These are phyloP conservation scores for Synchiropus splendidus DNA, from an alignment of 2,113 vertebrate genomes.

Conservation along the genomic window DNA sequence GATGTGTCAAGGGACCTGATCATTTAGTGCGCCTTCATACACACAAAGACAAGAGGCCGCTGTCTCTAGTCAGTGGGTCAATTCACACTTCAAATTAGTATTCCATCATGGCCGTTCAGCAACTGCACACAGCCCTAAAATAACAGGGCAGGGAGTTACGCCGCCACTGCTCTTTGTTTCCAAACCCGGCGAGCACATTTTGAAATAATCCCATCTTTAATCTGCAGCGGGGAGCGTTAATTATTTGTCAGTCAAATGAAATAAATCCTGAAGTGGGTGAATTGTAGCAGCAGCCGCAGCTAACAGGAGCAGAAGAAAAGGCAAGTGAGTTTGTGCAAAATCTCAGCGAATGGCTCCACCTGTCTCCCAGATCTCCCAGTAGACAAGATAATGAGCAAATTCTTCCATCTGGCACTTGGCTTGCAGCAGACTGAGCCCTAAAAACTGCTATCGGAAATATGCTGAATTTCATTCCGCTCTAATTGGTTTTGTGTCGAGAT, in stretches of 20 bases:
- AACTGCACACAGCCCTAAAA: no score
- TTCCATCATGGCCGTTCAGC: no score
- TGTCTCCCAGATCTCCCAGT: constrained; percentile 30
- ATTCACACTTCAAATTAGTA: no score
- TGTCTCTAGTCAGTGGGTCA: no score
- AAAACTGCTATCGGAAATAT: constrained; percentile 24
- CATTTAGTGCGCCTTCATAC: no score
- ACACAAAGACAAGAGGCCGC: no score
- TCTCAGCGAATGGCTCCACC: constrained; percentile 35
- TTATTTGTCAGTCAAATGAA: background rate
- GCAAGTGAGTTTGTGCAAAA: constrained; percentile 18
- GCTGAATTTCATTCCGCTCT: constrained; percentile 33
- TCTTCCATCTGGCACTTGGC: constrained; percentile 36
- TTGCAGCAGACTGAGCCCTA: constrained; percentile 16
- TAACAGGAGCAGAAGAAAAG: constrained; percentile 1
- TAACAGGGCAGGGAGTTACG: no score
- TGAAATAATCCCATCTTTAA: no score
- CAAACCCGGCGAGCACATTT: no score
- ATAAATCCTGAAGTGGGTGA: background rate
- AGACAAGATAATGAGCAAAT: constrained; percentile 37
- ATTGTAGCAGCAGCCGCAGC: constrained; percentile 12
- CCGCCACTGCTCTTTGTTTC: no score
- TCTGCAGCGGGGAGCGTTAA: no score
- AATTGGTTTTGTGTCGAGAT: constrained; percentile 24
- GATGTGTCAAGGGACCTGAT: no score